phyloP scores from a whole-genome alignment of 2,888 invertebrate genomes.

The Hirtodrosophila trivittata region DNA sequence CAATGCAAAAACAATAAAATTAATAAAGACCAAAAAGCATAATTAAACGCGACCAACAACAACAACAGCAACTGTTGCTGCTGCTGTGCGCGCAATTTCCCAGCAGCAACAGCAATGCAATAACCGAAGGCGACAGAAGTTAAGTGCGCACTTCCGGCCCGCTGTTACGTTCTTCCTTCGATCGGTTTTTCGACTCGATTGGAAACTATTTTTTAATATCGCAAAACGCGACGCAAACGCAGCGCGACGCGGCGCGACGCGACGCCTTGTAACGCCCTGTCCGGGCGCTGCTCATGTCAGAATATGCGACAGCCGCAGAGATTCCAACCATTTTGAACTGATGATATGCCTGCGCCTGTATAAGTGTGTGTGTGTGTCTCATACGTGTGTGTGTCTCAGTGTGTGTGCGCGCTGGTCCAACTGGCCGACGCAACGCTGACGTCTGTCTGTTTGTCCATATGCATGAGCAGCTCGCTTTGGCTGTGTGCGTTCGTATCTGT shows the following conservation, averaged over 20 bases:
- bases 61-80: background rate
- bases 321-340: slow-evolving; percentile 76
- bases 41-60: slow-evolving; percentile 55
- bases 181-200: slow-evolving; percentile 36
- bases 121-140: slow-evolving; percentile 65
- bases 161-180: slow-evolving; percentile 49
- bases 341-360: slow-evolving; percentile 52
- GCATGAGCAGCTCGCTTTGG: slow-evolving; percentile 2
- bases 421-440: slow-evolving; percentile 59
- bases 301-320: slow-evolving; percentile 70
- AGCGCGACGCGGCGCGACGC: slow-evolving; percentile 3
- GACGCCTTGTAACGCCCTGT: slow-evolving; percentile 52
- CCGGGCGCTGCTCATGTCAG: slow-evolving; percentile 54
- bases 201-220: slow-evolving; percentile 54
- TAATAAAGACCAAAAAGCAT: slow-evolving; percentile 31
- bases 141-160: slow-evolving; percentile 73
- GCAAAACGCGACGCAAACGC: slow-evolving; percentile 4
- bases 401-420: slow-evolving; percentile 49
- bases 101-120: slow-evolving; percentile 9
- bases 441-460: slow-evolving; percentile 31
- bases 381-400: slow-evolving; percentile 17
- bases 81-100: too few relatives aligned
- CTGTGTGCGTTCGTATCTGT: slow-evolving; percentile 19
- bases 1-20: slow-evolving; percentile 40
- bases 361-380: slow-evolving; percentile 16